A percentile compares a stretch with the other conserved stretches of the same genome.
Evolutionary conservation across 1,140 invertebrate species (phyloP).

Genomic region (Zaprionus tsacasi): DNA sequence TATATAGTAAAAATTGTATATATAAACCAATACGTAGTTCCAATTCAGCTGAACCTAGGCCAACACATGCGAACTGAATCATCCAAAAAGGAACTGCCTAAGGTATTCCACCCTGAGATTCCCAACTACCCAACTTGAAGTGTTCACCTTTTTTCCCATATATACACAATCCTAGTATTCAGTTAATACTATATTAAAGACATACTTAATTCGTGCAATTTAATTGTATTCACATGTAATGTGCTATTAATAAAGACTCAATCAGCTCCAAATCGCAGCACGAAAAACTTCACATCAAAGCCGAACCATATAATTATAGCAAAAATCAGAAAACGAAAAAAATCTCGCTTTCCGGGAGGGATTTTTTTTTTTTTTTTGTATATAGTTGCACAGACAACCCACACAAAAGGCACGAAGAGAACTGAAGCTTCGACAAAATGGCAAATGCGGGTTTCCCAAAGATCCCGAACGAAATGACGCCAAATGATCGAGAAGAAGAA

Average conservation of each 20-base stretch:
- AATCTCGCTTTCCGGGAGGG: slow-evolving; percentile 38
- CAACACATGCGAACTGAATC: slow-evolving; percentile 18
- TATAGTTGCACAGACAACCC: slow-evolving; percentile 19
- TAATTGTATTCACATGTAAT: slow-evolving; percentile 26
- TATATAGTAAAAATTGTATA: too few relatives aligned
- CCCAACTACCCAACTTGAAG: slow-evolving; percentile 7
- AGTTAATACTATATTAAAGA: slow-evolving; percentile 11
- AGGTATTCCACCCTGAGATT: slow-evolving; percentile 1
- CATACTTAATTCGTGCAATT: slow-evolving; percentile 22
- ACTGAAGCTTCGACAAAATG: slow-evolving; percentile 46
- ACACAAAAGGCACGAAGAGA: slow-evolving; percentile 30
- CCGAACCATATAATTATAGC: slow-evolving; percentile 53
- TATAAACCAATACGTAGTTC: too few relatives aligned
- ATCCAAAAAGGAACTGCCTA: background rate
- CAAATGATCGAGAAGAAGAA: slow-evolving; percentile 10
- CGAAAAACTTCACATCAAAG: slow-evolving; percentile 43
- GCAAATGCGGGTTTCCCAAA: slow-evolving; percentile 65
- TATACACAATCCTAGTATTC: background rate
- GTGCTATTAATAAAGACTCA: slow-evolving; percentile 43
- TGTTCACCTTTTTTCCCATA: background rate
- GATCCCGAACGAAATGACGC: slow-evolving; percentile 30
- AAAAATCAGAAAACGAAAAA: slow-evolving; percentile 27
- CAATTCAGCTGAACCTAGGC: background rate
- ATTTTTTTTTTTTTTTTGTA: slow-evolving; percentile 46
- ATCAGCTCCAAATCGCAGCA: slow-evolving; percentile 37